Percentiles rank a stretch among this genome's conserved stretches.
Conservation (phyloP, 1,140 invertebrate species). For the Aphelinus atriplicis region DNA sequence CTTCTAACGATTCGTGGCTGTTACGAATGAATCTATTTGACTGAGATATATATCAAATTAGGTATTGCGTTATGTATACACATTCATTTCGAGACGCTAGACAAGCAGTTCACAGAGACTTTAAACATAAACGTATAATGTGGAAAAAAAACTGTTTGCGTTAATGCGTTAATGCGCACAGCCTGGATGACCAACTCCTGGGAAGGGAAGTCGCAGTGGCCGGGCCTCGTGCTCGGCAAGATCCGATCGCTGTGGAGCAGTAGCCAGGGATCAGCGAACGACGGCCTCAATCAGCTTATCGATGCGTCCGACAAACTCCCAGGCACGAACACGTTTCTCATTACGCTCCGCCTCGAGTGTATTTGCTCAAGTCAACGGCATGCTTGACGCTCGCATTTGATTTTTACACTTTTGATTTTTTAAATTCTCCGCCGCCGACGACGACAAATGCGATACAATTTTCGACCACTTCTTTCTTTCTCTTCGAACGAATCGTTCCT, state of each 20-base stretch:
- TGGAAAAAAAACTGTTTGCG: slow-evolving; percentile 34
- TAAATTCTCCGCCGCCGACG: too few species aligned
- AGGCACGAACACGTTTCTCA: slow-evolving; percentile 53
- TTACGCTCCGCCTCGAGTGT: neutral
- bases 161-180: slow-evolving; percentile 38
- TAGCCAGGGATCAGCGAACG: slow-evolving; percentile 74
- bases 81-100: too few species aligned
- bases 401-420: too few species aligned
- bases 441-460: too few species aligned
- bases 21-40: too few species aligned
- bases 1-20: too few species aligned
- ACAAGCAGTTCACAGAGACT: too few species aligned
- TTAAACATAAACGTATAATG: neutral
- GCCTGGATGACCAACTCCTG: slow-evolving; percentile 68
- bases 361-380: neutral
- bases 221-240: slow-evolving; percentile 82
- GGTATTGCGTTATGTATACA: too few species aligned
- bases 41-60: too few species aligned
- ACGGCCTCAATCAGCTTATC: slow-evolving; percentile 81
- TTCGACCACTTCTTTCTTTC: too few species aligned
- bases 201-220: slow-evolving; percentile 73
- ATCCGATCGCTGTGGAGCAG: slow-evolving; percentile 86
- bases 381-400: too few species aligned
- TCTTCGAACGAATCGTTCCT: too few species aligned
- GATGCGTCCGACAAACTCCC: slow-evolving; percentile 56